These are phyloP conservation scores for Cephalopachus bancanus DNA, from an alignment of 2,797 vertebrate genomes.

Conservation along the genomic window DNA sequence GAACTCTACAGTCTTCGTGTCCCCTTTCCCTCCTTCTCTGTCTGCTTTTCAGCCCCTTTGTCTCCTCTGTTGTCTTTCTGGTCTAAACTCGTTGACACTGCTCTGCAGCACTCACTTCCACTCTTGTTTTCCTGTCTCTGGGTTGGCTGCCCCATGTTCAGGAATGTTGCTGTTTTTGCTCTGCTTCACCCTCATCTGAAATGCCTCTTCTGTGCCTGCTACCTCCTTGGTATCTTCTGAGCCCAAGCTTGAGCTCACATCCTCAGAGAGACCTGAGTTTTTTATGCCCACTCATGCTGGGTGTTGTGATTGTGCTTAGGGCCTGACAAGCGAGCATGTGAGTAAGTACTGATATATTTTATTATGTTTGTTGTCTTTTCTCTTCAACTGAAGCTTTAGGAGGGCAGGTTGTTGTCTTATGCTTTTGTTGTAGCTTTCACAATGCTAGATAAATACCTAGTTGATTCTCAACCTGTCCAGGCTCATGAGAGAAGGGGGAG, in stretches of 20 bases:
- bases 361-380: background rate
- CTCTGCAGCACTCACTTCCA: accelerated
- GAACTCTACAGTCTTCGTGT: accelerated
- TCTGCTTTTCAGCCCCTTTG: background rate
- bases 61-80: background rate
- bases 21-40: background rate
- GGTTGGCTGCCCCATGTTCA: background rate
- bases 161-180: accelerated
- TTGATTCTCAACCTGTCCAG: background rate
- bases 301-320: background rate
- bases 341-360: background rate
- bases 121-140: background rate
- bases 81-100: accelerated
- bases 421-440: background rate
- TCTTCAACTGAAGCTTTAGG: background rate
- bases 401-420: background rate
- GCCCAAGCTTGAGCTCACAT: background rate
- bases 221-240: background rate
- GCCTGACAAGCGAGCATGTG: background rate
- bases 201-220: background rate
- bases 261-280: background rate
- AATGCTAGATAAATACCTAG: background rate
- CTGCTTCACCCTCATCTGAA: background rate
- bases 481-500: background rate
- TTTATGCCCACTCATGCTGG: background rate